Conservation (phyloP, 2,797 vertebrate genomes). For the Squalus acanthias region DNA sequence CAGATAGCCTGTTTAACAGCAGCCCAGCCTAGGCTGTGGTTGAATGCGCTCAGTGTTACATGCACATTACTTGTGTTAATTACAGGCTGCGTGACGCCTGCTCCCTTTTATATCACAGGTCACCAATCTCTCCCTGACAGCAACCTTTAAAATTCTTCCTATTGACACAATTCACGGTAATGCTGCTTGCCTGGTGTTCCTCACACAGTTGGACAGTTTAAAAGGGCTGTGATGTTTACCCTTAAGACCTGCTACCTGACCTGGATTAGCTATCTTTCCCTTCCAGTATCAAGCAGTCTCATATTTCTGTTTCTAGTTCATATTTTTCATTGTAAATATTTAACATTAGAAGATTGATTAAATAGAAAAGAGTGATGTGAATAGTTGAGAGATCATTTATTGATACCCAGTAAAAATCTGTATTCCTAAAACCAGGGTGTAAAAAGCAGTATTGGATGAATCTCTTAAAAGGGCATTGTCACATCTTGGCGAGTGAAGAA, state of each 20-base stretch:
- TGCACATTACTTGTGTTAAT: conserved; percentile 34
- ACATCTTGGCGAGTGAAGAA: neutral
- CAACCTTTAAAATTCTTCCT: conserved; percentile 37
- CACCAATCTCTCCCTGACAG: conserved; percentile 33
- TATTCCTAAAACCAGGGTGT: neutral
- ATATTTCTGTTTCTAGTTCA: neutral
- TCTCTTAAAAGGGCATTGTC: too few species aligned
- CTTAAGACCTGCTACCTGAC: conserved; percentile 28
- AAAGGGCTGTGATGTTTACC: conserved; percentile 29
- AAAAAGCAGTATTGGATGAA: neutral
- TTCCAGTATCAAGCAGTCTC: neutral
- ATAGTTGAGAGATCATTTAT: neutral
- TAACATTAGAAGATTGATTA: conserved; percentile 13
- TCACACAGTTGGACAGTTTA: conserved; percentile 30
- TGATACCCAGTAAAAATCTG: neutral
- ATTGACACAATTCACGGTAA: conserved; percentile 33
- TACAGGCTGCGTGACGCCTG: conserved; percentile 19
- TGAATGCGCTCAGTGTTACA: conserved; percentile 29
- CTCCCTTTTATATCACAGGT: conserved; percentile 27
- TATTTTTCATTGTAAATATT: neutral
- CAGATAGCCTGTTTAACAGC: conserved; percentile 35
- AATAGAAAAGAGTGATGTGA: neutral
- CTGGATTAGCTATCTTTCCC: neutral
- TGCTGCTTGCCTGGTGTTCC: conserved; percentile 31
- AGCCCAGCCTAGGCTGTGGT: neutral